phyloP scores from a whole-genome alignment of 2,888 invertebrate species.

The Yponomeuta malinellus region DNA sequence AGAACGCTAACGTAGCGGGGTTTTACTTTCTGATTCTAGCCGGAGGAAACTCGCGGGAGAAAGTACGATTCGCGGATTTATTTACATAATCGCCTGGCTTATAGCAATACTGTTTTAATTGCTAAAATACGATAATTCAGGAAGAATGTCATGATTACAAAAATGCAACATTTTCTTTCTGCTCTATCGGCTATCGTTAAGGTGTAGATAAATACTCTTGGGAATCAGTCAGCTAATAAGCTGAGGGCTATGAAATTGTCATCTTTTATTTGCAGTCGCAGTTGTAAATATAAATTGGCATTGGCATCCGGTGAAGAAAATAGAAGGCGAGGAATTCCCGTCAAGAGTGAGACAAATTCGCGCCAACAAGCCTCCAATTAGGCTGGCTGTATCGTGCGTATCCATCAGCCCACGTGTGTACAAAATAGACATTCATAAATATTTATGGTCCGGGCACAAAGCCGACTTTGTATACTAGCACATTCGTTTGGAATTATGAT shows the following conservation, averaged over 20 bases:
- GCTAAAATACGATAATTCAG: not conserved
- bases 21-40: slow-evolving; percentile 73
- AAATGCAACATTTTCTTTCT: not conserved
- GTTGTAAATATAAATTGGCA: slow-evolving; percentile 22
- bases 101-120: not conserved
- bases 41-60: slow-evolving; percentile 72
- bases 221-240: not conserved
- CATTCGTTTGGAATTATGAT: slow-evolving; percentile 72
- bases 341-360: slow-evolving; percentile 58
- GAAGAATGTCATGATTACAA: not conserved
- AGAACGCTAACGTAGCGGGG: slow-evolving; percentile 67
- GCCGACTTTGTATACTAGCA: slow-evolving; percentile 67
- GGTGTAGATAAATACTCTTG: not conserved
- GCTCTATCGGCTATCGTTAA: too few relatives aligned
- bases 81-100: slow-evolving; percentile 12
- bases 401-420: slow-evolving; percentile 66
- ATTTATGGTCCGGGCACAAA: slow-evolving; percentile 66
- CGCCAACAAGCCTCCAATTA: slow-evolving; percentile 64
- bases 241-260: not conserved
- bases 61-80: slow-evolving; percentile 45
- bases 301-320: slow-evolving; percentile 4
- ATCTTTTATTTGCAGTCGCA: slow-evolving; percentile 28
- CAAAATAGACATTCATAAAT: slow-evolving; percentile 72
- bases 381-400: slow-evolving; percentile 66
- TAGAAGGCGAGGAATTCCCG: slow-evolving; percentile 33